phyloP scores from a whole-genome alignment of 2,113 vertebrate species.

The Junco hyemalis region DNA sequence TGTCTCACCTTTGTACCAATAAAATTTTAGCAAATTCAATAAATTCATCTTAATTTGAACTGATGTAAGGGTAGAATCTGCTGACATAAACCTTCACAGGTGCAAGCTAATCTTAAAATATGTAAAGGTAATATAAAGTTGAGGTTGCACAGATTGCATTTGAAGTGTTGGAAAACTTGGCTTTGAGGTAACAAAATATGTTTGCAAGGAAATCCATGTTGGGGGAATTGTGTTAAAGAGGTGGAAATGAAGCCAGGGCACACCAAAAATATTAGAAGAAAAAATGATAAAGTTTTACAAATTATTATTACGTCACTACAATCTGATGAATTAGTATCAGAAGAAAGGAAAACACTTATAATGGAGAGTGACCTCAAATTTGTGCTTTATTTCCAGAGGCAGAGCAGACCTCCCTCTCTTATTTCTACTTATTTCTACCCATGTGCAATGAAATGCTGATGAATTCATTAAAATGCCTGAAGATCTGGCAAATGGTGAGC shows the following conservation, averaged over 20 bases:
- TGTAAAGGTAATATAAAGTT: neutral
- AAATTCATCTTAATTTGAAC: neutral
- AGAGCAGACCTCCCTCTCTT: neutral
- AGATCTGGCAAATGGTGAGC: neutral
- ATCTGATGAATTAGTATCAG: neutral
- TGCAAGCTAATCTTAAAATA: neutral
- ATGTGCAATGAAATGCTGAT: neutral
- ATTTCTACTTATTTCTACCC: neutral
- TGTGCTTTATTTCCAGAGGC: neutral
- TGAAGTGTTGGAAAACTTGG: neutral
- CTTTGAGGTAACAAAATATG: neutral
- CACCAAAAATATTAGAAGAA: neutral
- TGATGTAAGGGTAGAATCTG: neutral
- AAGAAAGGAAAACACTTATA: neutral
- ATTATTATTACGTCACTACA: neutral
- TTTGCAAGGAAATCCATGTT: fast-evolving
- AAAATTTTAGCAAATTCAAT: neutral
- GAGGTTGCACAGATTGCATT: neutral
- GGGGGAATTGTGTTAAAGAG: neutral
- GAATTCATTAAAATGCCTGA: neutral
- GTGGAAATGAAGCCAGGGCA: neutral
- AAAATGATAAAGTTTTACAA: neutral
- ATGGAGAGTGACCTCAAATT: neutral
- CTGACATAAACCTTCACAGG: neutral
- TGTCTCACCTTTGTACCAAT: neutral